Percentiles rank a stretch among this genome's conserved stretches.
These are phyloP conservation scores for Spea hammondii DNA, from an alignment of 2,797 vertebrate genomes.

Conservation along the genomic window DNA sequence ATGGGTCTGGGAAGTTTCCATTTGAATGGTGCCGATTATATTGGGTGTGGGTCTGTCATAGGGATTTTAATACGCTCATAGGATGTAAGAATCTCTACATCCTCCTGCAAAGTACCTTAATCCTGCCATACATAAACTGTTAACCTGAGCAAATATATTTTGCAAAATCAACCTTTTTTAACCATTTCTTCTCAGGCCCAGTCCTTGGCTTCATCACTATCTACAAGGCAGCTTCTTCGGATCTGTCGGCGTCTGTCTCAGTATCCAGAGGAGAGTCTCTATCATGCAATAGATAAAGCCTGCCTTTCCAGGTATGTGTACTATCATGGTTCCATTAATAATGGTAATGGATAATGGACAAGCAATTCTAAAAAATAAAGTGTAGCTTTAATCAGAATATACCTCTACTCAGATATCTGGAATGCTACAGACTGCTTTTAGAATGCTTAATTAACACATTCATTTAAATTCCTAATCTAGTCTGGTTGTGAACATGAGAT, in stretches of 20 bases:
- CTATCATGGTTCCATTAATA: not conserved
- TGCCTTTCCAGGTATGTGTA: conserved; percentile 88
- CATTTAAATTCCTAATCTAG: not conserved
- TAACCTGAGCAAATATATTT: not conserved
- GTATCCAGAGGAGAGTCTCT: conserved; percentile 85
- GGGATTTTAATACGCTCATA: too few relatives aligned
- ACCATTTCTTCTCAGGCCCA: conserved; percentile 73
- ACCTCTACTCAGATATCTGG: too few relatives aligned
- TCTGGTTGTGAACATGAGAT: too few relatives aligned
- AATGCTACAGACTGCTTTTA: not conserved
- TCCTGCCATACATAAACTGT: not conserved
- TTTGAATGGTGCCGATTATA: too few relatives aligned
- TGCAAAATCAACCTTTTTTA: conserved; percentile 5
- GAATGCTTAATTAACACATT: not conserved
- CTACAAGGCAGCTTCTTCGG: conserved; percentile 87
- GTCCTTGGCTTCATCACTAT: conserved; percentile 89
- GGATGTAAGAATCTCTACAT: too few relatives aligned
- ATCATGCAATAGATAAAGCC: conserved; percentile 86
- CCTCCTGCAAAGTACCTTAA: too few relatives aligned
- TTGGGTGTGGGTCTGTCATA: too few relatives aligned
- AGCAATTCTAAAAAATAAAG: too few relatives aligned
- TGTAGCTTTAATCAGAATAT: too few relatives aligned
- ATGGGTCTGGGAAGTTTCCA: too few relatives aligned
- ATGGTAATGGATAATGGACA: too few relatives aligned
- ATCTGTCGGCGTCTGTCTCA: conserved; percentile 85